Evolutionary conservation across 2,888 invertebrate genomes (phyloP).

Genomic region (Cryptocephalus primarius): DNA sequence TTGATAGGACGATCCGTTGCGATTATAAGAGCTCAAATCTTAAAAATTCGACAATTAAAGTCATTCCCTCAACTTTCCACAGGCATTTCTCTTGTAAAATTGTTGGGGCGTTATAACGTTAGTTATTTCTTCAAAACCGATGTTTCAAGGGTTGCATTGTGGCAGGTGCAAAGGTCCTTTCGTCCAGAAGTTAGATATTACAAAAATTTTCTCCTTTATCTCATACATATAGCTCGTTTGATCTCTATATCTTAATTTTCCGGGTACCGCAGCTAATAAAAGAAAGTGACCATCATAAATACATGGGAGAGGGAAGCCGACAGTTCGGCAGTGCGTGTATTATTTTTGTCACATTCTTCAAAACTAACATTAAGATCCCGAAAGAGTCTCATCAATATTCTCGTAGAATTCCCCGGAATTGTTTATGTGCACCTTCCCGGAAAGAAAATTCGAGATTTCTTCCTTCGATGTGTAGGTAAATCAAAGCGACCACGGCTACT

Average conservation of each 20-base stretch:
- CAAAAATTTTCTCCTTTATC: too few relatives aligned
- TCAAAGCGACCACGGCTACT: constrained; percentile 4
- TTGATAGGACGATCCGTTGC: constrained; percentile 3
- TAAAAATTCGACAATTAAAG: too few relatives aligned
- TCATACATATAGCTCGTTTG: too few relatives aligned
- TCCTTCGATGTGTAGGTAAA: constrained; percentile 9
- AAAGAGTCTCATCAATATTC: constrained; percentile 20
- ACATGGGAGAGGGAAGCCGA: not conserved
- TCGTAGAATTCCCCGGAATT: constrained; percentile 15
- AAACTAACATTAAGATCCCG: constrained; percentile 14
- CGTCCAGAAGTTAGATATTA: too few relatives aligned
- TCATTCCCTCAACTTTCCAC: too few relatives aligned
- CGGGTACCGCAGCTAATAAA: not conserved
- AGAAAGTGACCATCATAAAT: not conserved
- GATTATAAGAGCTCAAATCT: too few relatives aligned
- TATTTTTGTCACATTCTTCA: constrained; percentile 18
- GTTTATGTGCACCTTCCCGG: constrained; percentile 16
- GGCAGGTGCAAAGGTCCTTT: too few relatives aligned
- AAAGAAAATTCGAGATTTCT: constrained; percentile 14
- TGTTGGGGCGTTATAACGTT: too few relatives aligned
- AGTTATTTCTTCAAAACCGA: too few relatives aligned
- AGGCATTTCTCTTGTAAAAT: too few relatives aligned
- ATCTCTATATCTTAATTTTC: not conserved
- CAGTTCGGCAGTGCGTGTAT: constrained; percentile 13
- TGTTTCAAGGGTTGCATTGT: too few relatives aligned